These are phyloP conservation scores for Scrobipalpa costella DNA, from an alignment of 2,888 invertebrate species.

Conservation along the genomic window DNA sequence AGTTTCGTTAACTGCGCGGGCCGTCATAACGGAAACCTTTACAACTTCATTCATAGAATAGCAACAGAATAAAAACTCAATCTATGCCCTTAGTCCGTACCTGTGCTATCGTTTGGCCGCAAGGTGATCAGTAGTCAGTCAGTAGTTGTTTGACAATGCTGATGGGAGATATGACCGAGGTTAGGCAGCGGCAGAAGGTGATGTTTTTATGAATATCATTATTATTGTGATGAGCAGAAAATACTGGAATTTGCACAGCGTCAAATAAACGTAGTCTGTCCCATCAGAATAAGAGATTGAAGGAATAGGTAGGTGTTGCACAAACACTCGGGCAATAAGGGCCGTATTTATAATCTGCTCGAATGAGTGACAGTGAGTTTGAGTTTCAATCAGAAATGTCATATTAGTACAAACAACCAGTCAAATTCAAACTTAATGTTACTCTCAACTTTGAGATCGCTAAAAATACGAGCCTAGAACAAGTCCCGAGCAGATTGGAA, in stretches of 20 bases:
- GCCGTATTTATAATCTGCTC: too few relatives aligned
- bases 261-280: not conserved
- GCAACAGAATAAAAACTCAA: not conserved
- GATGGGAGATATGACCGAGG: conserved; percentile 22
- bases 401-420: too few relatives aligned
- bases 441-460: too few relatives aligned
- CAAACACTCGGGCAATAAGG: too few relatives aligned
- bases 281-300: not conserved
- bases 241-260: not conserved
- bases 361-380: too few relatives aligned
- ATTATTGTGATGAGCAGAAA: conserved; percentile 16
- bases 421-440: too few relatives aligned
- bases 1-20: too few relatives aligned
- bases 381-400: too few relatives aligned
- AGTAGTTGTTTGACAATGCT: conserved; percentile 29
- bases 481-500: too few relatives aligned
- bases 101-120: conserved; percentile 37
- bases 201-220: conserved; percentile 8
- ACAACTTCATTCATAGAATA: not conserved
- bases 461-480: too few relatives aligned
- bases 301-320: too few relatives aligned
- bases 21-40: too few relatives aligned
- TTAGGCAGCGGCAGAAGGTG: conserved; percentile 1
- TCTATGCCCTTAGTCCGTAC: conserved; percentile 38
- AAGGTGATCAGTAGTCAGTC: conserved; percentile 46